Evolutionary conservation across 2,797 vertebrate genomes (phyloP), one percentile per base, ranked within the genome.

Genomic region (Mus caroli): DNA sequence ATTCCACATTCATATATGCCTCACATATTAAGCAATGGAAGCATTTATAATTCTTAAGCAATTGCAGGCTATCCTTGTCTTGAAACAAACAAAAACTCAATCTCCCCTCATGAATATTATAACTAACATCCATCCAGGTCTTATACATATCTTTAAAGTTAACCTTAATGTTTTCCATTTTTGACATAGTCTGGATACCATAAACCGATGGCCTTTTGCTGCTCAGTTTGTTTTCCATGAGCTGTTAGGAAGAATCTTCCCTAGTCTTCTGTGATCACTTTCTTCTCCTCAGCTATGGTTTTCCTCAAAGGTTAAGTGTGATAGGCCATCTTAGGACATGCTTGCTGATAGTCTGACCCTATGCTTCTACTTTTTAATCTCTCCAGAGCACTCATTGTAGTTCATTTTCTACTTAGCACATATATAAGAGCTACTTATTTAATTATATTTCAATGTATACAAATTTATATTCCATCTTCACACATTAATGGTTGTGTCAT

Each of bases 311-410:
- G 5, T 34, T 0, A 15, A 22, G n/a, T 12, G 6, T 60, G 7
- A 28, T 5, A 22, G 0, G 0, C 0, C 3, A 43, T 34, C 11
- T 34, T 31, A 26, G 58, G 13, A 12, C 13, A 20, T 0, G 11
- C 56, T 92, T 7, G 43, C 9, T 31, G 7, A 85, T 20, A 60
- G 3, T 2, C 24, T 91, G 37, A 15, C 1, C 78, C 24, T 2
- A 14, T 19, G 3, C 76, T 89, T 24, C 19, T n/a, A 15, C 37
- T 50, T 34, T 79, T 50, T 67, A 73, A 2, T 52, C 13, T 60
- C 2, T 85, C 4, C 24, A 24, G 80, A 46, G 7, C 1, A 69
- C 3, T n/a, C 0, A 75, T 40, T 62, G 73, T 34, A 46, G 54
- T 17, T 58, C 69, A 73, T 91, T 71, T 88, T 26, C 22, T 88